Conservation (phyloP, 2,797 vertebrate genomes). For the Gallinago nigripennis region DNA sequence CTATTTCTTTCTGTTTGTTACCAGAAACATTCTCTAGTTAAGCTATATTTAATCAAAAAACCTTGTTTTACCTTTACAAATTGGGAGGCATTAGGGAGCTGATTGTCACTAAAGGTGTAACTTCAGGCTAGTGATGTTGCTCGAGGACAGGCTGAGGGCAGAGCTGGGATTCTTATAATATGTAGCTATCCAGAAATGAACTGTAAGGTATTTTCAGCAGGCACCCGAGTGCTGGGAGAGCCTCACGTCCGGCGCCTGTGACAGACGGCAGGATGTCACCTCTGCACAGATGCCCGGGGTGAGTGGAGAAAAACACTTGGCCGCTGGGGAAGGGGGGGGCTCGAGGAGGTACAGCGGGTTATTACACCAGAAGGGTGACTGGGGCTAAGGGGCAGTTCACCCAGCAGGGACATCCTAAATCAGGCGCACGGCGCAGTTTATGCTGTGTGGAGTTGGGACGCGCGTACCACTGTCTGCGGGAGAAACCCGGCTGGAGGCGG, state of each 20-base stretch:
- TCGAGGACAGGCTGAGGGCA: background rate
- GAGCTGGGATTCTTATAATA: background rate
- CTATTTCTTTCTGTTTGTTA: background rate
- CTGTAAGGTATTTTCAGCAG: background rate
- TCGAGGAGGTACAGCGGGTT: rapidly evolving
- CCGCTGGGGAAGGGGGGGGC: background rate
- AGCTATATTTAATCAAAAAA: background rate
- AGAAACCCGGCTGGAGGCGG: background rate
- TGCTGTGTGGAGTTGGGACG: rapidly evolving
- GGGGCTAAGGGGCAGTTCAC: rapidly evolving
- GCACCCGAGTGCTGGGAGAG: background rate
- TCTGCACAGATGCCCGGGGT: rapidly evolving
- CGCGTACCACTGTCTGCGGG: background rate
- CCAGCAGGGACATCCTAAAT: rapidly evolving
- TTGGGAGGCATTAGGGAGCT: background rate
- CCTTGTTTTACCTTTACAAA: background rate
- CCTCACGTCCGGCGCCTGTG: rapidly evolving
- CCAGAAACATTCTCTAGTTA: background rate
- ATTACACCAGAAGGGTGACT: rapidly evolving
- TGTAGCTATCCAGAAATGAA: rapidly evolving
- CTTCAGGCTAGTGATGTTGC: background rate
- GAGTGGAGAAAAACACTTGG: rapidly evolving
- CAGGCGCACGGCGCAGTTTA: rapidly evolving
- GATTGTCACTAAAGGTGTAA: background rate
- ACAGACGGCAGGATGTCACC: background rate